Percentiles rank a stretch among this genome's conserved stretches.
These are phyloP conservation scores for Eudemis profundana DNA, from an alignment of 2,888 invertebrate genomes.

Conservation along the genomic window DNA sequence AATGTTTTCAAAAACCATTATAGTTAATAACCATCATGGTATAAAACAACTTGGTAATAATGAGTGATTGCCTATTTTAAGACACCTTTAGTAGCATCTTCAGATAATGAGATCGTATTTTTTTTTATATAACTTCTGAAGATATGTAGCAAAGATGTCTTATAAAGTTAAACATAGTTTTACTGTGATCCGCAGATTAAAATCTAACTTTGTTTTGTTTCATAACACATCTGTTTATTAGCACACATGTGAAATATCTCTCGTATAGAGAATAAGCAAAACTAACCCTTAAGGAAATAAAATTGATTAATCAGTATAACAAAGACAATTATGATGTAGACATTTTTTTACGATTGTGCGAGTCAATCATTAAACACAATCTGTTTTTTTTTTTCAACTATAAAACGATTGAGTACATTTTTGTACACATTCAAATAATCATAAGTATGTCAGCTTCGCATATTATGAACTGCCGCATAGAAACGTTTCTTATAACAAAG, in stretches of 20 bases:
- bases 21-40: background rate
- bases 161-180: conserved; percentile 32
- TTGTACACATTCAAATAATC: background rate
- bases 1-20: too few relatives aligned
- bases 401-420: conserved; percentile 5
- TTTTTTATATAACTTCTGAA: conserved; percentile 31
- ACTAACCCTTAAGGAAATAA: conserved; percentile 6
- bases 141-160: conserved; percentile 45
- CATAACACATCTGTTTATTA: background rate
- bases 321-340: conserved; percentile 10
- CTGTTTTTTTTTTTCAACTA: conserved; percentile 21
- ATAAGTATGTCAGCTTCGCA: background rate
- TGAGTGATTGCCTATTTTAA: conserved; percentile 47
- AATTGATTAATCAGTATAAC: background rate
- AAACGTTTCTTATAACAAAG: conserved; percentile 20
- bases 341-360: conserved; percentile 4
- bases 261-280: conserved; percentile 4
- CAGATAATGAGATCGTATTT: conserved; percentile 65
- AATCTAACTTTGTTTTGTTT: conserved; percentile 8
- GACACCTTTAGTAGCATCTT: conserved; percentile 56
- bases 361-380: conserved; percentile 6
- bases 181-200: conserved; percentile 13
- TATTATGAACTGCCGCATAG: conserved; percentile 7
- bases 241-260: conserved; percentile 2
- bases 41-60: conserved; percentile 14